phyloP scores from a whole-genome alignment of 2,888 invertebrate genomes.

The Melikaiella ostensackeni region DNA sequence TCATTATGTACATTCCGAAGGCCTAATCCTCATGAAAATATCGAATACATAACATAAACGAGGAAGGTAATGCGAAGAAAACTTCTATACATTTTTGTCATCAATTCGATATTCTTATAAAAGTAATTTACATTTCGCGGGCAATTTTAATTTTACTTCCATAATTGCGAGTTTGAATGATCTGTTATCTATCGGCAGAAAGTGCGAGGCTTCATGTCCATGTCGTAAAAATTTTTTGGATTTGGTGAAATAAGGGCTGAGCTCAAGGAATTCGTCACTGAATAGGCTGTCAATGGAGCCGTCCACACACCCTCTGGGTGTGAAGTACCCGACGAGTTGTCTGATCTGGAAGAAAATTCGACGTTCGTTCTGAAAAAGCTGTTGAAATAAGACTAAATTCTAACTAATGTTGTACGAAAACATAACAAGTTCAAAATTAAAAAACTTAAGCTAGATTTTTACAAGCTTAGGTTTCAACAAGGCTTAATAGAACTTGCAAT shows the following conservation, averaged over 20 bases:
- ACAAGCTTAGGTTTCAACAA: too few relatives aligned
- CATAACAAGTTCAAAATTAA: too few relatives aligned
- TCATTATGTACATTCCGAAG: constrained; percentile 10
- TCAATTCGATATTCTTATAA: neutral
- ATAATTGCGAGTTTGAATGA: neutral
- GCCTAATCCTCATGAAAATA: neutral
- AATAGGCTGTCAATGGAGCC: constrained; percentile 67
- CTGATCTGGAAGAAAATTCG: constrained; percentile 56
- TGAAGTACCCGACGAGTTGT: constrained; percentile 61
- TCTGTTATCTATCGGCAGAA: constrained; percentile 61
- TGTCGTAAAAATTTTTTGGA: constrained; percentile 65
- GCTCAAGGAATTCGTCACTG: constrained; percentile 66
- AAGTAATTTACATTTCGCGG: neutral
- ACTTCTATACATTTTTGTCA: neutral
- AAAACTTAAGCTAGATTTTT: too few relatives aligned
- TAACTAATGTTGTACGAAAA: too few relatives aligned
- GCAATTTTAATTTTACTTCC: constrained; percentile 7
- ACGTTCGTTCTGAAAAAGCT: too few relatives aligned
- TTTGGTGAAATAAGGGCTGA: constrained; percentile 68
- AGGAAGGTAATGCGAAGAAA: neutral
- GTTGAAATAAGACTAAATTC: too few relatives aligned
- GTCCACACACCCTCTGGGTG: constrained; percentile 68
- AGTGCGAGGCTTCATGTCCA: constrained; percentile 64
- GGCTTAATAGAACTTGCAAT: too few relatives aligned
- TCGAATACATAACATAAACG: neutral